phyloP scores from a whole-genome alignment of 2,113 vertebrate species.

The Proteles cristata region DNA sequence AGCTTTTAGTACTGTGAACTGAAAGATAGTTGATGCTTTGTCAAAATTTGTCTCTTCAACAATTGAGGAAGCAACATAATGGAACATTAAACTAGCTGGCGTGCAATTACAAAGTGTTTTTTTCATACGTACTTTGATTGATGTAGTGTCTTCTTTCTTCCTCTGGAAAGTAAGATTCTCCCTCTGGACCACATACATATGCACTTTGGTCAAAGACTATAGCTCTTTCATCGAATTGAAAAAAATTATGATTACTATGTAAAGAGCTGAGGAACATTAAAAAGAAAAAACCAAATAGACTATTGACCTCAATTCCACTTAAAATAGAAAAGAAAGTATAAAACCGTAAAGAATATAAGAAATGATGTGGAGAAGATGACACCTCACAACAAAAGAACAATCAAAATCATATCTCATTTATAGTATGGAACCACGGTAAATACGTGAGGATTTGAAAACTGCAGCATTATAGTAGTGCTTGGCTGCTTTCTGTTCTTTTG shows the following conservation, averaged over 20 bases:
- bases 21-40: too few species aligned
- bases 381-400: background rate
- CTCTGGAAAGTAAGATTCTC: background rate
- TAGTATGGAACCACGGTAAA: background rate
- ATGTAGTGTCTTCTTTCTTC: background rate
- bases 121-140: background rate
- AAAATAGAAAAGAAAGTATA: background rate
- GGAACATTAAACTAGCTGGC: background rate
- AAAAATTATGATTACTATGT: background rate
- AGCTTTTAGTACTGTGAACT: background rate
- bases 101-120: background rate
- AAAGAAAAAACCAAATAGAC: background rate
- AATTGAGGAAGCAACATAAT: background rate
- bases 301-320: background rate
- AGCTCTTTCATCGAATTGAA: background rate
- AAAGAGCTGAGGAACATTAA: background rate
- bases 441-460: background rate
- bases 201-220: background rate
- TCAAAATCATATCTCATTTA: background rate
- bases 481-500: background rate
- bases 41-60: background rate
- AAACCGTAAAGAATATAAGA: background rate
- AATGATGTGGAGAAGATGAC: background rate
- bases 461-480: accelerated
- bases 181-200: background rate